phyloP scores from a whole-genome alignment of 2,888 invertebrate genomes.

The Yponomeuta evonymella region DNA sequence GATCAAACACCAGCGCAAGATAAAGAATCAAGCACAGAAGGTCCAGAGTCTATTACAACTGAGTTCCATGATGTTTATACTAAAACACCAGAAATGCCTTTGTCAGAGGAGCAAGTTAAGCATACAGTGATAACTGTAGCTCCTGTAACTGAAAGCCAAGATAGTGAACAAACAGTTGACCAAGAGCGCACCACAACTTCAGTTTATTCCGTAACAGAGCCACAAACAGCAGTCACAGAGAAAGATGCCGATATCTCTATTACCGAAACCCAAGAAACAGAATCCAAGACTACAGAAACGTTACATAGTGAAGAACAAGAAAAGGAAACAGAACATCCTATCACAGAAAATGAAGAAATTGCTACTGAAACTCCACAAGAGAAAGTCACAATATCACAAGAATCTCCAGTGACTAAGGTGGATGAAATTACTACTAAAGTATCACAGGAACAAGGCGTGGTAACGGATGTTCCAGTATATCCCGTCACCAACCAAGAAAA shows the following conservation, averaged over 20 bases:
- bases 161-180: not conserved
- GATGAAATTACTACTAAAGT: not conserved
- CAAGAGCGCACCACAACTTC: not conserved
- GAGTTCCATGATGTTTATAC: constrained; percentile 18
- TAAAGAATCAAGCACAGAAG: constrained; percentile 19
- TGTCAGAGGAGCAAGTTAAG: constrained; percentile 17
- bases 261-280: not conserved
- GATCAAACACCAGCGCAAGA: constrained; percentile 5
- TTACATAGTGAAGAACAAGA: not conserved
- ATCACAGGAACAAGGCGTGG: not conserved
- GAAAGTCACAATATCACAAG: not conserved
- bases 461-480: not conserved
- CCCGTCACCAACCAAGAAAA: not conserved
- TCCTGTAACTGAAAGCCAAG: constrained; percentile 5
- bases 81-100: constrained; percentile 11
- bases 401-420: not conserved
- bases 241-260: not conserved
- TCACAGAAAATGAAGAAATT: not conserved
- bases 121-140: constrained; percentile 1
- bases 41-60: constrained; percentile 12
- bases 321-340: not conserved
- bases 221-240: not conserved
- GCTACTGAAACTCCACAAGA: constrained; percentile 2
- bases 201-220: not conserved
- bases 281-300: not conserved